Evolutionary conservation across 2,888 invertebrate genomes (phyloP).

Genomic region (Pomacea canaliculata): DNA sequence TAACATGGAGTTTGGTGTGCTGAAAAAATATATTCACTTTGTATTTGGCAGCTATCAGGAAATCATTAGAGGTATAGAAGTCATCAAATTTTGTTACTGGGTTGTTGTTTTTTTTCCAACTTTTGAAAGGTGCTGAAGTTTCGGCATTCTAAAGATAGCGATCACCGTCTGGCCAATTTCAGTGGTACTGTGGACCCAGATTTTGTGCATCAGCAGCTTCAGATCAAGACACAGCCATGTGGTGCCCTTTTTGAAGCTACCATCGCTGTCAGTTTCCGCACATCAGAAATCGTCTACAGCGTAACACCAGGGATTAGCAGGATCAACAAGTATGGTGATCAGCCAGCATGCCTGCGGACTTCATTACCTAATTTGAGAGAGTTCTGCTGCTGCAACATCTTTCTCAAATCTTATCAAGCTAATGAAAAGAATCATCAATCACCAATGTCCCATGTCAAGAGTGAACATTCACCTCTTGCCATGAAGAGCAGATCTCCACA

Average conservation of each 20-base stretch:
- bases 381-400: conserved; percentile 80
- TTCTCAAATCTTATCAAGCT: background rate
- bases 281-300: conserved; percentile 54
- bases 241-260: conserved; percentile 59
- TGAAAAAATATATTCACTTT: too few relatives aligned
- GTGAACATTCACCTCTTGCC: too few relatives aligned
- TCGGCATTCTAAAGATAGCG: conserved; percentile 29
- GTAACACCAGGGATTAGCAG: conserved; percentile 74
- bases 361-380: conserved; percentile 78
- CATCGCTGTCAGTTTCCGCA: conserved; percentile 42
- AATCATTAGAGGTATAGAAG: too few relatives aligned
- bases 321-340: conserved; percentile 85
- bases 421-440: too few relatives aligned
- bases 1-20: too few relatives aligned
- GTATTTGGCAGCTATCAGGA: too few relatives aligned
- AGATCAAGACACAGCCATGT: conserved; percentile 65
- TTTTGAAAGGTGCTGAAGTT: conserved; percentile 38
- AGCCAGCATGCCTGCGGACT: conserved; percentile 83
- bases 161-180: conserved; percentile 37
- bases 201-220: conserved; percentile 20
- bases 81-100: too few relatives aligned
- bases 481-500: too few relatives aligned
- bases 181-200: conserved; percentile 23
- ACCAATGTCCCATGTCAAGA: too few relatives aligned
- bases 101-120: too few relatives aligned